A percentile compares a stretch with the other conserved stretches of the same genome.
These are phyloP conservation scores for Listrodromus nycthemerus DNA, from an alignment of 2,888 invertebrate species.

Conservation along the genomic window DNA sequence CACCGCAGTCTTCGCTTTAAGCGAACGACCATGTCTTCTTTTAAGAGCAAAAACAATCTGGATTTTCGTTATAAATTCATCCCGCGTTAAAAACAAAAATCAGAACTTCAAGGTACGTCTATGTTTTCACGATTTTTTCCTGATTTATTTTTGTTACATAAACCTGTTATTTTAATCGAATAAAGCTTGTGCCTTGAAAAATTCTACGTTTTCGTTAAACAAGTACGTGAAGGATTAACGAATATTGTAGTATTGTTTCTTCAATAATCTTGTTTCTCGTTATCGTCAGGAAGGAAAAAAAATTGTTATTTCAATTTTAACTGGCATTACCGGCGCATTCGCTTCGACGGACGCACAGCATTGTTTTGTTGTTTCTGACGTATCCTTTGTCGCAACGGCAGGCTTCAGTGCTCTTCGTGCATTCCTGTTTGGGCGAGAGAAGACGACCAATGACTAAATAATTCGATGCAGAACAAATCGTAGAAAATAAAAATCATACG, in stretches of 20 bases:
- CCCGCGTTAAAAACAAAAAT: too few species aligned
- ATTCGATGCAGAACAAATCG: neutral
- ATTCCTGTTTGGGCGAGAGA: slow-evolving; percentile 20
- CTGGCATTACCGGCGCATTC: neutral
- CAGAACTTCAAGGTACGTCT: too few species aligned
- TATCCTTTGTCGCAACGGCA: slow-evolving; percentile 48
- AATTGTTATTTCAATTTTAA: neutral
- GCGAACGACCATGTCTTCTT: too few species aligned
- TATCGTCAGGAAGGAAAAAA: neutral
- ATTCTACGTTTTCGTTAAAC: too few species aligned
- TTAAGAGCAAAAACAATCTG: too few species aligned
- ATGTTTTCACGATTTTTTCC: too few species aligned
- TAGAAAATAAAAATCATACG: neutral
- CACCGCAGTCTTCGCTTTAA: too few species aligned
- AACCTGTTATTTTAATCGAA: too few species aligned
- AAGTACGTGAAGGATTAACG: too few species aligned
- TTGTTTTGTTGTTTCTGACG: slow-evolving; percentile 11
- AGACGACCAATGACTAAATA: neutral
- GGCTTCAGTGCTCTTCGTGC: neutral
- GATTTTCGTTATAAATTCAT: too few species aligned
- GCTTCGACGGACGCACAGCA: neutral
- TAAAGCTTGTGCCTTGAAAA: too few species aligned
- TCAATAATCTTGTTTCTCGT: neutral
- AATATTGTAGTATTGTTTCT: neutral
- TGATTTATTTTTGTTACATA: too few species aligned